Conservation (phyloP, 2,888 invertebrate genomes). For the Rhamnusium bicolor region DNA sequence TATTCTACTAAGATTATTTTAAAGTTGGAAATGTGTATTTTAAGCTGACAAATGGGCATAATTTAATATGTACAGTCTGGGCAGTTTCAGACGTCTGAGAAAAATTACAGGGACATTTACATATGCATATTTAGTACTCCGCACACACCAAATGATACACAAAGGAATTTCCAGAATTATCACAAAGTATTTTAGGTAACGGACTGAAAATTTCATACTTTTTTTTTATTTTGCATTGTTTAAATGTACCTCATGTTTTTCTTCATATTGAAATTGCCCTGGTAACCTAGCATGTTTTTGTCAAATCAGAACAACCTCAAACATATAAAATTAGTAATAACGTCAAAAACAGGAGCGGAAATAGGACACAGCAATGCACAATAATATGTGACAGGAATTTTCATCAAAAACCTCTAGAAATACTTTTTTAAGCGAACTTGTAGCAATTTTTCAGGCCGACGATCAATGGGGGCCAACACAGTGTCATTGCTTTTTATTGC, state of each 20-base stretch:
- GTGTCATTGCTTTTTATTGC: slow-evolving; percentile 49
- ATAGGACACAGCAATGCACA: slow-evolving; percentile 16
- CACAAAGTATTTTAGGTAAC: neutral
- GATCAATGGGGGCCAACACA: slow-evolving; percentile 41
- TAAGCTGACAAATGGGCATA: slow-evolving; percentile 29
- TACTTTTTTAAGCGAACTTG: slow-evolving; percentile 24
- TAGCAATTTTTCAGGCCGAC: slow-evolving; percentile 39
- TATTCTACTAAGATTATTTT: slow-evolving; percentile 28
- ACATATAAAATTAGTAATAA: slow-evolving; percentile 20
- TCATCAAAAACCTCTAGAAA: slow-evolving; percentile 27
- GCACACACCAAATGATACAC: neutral
- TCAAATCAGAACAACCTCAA: neutral
- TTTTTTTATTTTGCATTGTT: too few species aligned
- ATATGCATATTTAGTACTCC: slow-evolving; percentile 12
- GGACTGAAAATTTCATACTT: too few species aligned
- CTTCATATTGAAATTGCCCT: neutral
- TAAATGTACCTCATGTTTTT: too few species aligned
- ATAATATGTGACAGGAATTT: slow-evolving; percentile 34
- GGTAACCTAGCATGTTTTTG: neutral
- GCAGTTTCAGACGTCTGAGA: slow-evolving; percentile 15
- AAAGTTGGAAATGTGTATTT: slow-evolving; percentile 28
- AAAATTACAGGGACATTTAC: slow-evolving; percentile 26
- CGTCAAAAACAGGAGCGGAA: slow-evolving; percentile 12
- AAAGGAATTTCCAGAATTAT: slow-evolving; percentile 5
- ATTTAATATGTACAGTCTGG: slow-evolving; percentile 33